phyloP scores from a whole-genome alignment of 2,113 vertebrate species.

The Microtus ochrogaster region DNA sequence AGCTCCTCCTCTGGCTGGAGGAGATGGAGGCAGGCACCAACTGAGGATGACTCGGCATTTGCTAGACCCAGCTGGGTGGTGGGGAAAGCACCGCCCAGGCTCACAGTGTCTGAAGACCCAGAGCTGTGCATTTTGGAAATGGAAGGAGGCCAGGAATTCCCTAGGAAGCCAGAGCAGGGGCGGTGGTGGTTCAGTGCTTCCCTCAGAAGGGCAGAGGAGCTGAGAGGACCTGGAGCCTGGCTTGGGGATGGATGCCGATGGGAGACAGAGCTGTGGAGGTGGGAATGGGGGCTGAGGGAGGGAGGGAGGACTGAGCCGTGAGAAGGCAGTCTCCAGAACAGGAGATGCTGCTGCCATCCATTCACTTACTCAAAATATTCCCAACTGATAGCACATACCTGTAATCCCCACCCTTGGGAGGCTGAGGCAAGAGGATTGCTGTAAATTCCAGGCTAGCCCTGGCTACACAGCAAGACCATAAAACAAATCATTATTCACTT shows the following conservation, averaged over 20 bases:
- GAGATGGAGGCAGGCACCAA: slow-evolving; percentile 44
- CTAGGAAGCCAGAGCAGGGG: not conserved
- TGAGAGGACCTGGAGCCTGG: not conserved
- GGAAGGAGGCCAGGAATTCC: not conserved
- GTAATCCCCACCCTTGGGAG: not conserved
- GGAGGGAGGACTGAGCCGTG: not conserved
- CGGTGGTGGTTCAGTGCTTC: not conserved
- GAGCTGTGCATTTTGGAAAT: not conserved
- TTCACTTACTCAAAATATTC: not conserved
- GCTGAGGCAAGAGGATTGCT: not conserved
- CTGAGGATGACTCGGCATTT: slow-evolving; percentile 74
- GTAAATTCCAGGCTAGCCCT: not conserved
- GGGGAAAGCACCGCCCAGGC: not conserved
- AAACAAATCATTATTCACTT: not conserved
- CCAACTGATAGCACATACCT: not conserved
- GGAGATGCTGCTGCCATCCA: not conserved
- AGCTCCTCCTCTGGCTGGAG: slow-evolving; percentile 57
- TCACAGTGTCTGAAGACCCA: not conserved
- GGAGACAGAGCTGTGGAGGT: not conserved
- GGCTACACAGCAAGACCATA: not conserved
- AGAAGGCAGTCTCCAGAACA: slow-evolving; percentile 2
- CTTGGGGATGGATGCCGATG: not conserved
- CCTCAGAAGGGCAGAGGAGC: not conserved
- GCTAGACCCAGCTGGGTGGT: slow-evolving; percentile 40
- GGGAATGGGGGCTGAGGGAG: not conserved